These are phyloP conservation scores for Campoletis sonorensis DNA, from an alignment of 1,140 invertebrate genomes.

Conservation along the genomic window DNA sequence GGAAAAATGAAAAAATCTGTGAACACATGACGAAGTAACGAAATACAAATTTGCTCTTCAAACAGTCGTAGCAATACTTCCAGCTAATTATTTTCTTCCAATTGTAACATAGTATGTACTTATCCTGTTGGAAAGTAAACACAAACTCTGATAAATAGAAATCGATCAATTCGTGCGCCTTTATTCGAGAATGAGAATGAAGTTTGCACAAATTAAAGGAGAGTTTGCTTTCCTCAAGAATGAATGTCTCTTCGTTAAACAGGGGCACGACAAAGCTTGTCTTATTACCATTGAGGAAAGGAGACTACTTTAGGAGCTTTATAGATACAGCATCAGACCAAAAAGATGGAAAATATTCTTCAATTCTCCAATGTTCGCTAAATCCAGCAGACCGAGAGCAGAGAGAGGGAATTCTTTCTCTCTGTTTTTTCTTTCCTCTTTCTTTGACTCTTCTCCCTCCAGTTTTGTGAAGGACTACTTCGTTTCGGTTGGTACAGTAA, in stretches of 20 bases:
- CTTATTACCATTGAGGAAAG: constrained; percentile 44
- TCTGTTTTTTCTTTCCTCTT: neutral
- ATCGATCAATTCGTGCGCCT: constrained; percentile 32
- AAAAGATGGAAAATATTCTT: constrained; percentile 17
- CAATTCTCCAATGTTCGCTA: constrained; percentile 32
- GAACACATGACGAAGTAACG: no score
- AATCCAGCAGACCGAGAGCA: constrained; percentile 33
- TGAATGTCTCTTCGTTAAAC: constrained; percentile 35
- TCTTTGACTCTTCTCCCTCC: no score
- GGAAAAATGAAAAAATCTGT: no score
- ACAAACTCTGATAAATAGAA: constrained; percentile 8
- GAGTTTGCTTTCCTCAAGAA: constrained; percentile 25
- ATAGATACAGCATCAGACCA: neutral
- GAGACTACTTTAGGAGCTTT: neutral
- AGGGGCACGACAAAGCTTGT: constrained; percentile 33
- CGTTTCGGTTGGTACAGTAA: neutral
- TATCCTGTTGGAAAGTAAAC: constrained; percentile 5
- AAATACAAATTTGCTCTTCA: no score
- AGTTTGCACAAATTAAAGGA: constrained; percentile 42
- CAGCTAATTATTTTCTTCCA: neutral
- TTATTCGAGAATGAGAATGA: constrained; percentile 21
- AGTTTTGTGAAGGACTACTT: neutral
- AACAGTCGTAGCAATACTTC: no score
- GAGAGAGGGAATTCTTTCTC: neutral
- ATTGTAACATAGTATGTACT: neutral